Base-by-base conservation (phyloP, 2,888 invertebrate species). In the Periphyllus acericola region DNA sequence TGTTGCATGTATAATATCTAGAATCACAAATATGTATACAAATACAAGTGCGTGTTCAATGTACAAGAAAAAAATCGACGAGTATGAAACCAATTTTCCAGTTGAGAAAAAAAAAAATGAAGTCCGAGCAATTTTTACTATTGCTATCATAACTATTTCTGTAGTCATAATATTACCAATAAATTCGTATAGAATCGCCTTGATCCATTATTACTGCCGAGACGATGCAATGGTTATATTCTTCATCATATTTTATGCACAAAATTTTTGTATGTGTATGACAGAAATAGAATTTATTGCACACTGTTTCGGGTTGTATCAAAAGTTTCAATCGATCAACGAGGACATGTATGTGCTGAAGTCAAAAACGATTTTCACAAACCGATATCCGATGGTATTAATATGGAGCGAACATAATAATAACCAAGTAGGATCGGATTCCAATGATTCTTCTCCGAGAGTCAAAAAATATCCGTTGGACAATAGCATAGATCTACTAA, bases 181-280 rank as follows among this genome's bases (percentile, higher is more conserved):
- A 14, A 76, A 76, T 25, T 9, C n/a, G 14, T 46, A n/a, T 29
- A 21, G 52, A 19, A 19, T 76, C 3, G 25, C 21, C 29, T 29
- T 76, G 76, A 3, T 76, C 14, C 29, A 68, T 11, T 29, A 14
- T 11, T 14, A 68, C 17, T 29, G 68, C 14, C 29, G 8, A n/a
- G 29, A 68, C 14, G 17, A 29, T 29, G 4, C 29, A 14, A 74
- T 68, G 19, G 79, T 87, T 5, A 34, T 89, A 17, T 46, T 89
- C 4, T 88, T 87, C 14, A 32, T 78, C 11, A 25, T 40, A 29
- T 72, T 89, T 79, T 89, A 89, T 72, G 71, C 52, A 29, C 89
- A 89, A 40, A 89, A 89, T 55, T 60, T 83, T n/a, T 82, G 82
- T n/a, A 72, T 76, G 32, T 83, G 86, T 21, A 72, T 66, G n/a